Percentiles rank a stretch among this genome's conserved stretches.
Conservation (phyloP, 2,797 vertebrate species). For the Strix occidentalis region DNA sequence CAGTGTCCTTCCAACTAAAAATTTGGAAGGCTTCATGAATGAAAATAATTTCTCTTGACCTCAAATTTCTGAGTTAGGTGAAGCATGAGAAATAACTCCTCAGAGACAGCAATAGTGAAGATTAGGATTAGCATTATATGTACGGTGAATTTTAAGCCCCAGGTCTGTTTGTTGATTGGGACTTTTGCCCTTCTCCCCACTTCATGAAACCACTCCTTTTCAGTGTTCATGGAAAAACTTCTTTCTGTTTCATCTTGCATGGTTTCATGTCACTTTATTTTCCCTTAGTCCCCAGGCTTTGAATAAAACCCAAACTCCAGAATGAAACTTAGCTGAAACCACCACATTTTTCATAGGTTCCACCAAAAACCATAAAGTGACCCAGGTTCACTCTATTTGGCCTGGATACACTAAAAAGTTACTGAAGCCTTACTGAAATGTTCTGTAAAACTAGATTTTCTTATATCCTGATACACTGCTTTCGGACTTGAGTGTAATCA, state of each 20-base stretch:
- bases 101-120: neutral
- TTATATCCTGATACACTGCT: neutral
- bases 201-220: neutral
- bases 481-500: neutral
- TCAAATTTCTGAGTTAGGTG: neutral
- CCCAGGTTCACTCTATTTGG: neutral
- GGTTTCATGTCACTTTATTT: slow-evolving; percentile 15
- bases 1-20: neutral
- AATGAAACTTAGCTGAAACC: slow-evolving; percentile 38
- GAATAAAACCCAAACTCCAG: neutral
- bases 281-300: neutral
- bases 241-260: neutral
- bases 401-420: neutral
- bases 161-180: neutral
- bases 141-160: neutral
- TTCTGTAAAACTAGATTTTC: neutral
- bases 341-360: slow-evolving; percentile 51
- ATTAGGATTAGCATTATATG: neutral
- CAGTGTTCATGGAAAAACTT: slow-evolving; percentile 7
- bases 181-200: neutral
- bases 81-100: neutral
- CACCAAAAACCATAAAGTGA: slow-evolving; percentile 7
- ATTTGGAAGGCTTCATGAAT: neutral
- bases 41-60: slow-evolving; percentile 18
- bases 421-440: neutral